A percentile compares a stretch with the other conserved stretches of the same genome.
phyloP scores from a whole-genome alignment of 2,797 vertebrate species.

The Mastacembelus armatus region DNA sequence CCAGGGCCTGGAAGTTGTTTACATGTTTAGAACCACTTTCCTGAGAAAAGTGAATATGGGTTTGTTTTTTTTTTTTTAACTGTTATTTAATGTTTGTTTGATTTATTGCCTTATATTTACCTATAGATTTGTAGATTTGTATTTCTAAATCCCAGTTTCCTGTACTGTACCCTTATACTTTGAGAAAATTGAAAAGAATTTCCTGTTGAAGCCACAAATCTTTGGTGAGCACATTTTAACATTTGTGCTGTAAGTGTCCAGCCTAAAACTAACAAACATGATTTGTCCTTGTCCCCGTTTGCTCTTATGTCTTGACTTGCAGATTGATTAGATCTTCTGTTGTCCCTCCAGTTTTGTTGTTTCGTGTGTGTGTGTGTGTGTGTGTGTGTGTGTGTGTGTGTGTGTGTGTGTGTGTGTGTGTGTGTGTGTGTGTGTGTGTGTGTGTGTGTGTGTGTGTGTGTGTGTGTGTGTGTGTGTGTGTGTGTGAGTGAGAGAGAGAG shows the following conservation, averaged over 20 bases:
- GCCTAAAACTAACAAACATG: not conserved
- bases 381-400: too few species aligned
- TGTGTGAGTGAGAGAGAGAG: too few species aligned
- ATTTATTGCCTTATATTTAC: not conserved
- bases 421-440: too few species aligned
- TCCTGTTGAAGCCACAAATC: not conserved
- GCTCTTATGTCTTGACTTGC: not conserved
- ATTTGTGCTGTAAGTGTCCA: not conserved
- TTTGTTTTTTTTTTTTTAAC: too few species aligned
- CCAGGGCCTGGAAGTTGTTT: not conserved
- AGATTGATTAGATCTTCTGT: slow-evolving; percentile 1
- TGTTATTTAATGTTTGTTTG: too few species aligned
- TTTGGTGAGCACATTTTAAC: not conserved
- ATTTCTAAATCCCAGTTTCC: not conserved
- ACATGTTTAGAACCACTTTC: not conserved
- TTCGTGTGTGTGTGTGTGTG: too few species aligned
- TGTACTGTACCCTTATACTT: not conserved
- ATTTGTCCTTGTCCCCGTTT: not conserved
- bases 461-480: not conserved
- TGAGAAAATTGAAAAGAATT: too few species aligned
- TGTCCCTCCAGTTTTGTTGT: too few species aligned
- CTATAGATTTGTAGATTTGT: too few species aligned
- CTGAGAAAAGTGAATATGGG: not conserved
- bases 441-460: not conserved
- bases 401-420: too few species aligned